Conservation (phyloP, 2,888 invertebrate species). For the Amiota mariae region DNA sequence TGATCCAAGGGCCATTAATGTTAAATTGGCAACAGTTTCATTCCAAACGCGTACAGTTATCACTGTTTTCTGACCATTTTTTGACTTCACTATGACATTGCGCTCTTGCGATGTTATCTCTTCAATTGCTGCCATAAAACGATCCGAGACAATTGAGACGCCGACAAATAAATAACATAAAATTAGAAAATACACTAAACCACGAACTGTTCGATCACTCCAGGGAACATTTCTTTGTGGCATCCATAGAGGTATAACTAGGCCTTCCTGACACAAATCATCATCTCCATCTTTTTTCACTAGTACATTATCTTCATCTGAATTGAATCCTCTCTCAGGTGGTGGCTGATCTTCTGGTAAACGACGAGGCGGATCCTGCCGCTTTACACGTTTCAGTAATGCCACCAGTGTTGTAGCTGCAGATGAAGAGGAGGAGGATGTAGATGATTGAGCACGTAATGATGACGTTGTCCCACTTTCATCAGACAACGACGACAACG, state of each 20-base stretch:
- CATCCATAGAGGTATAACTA: constrained; percentile 90
- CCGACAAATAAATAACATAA: constrained; percentile 98
- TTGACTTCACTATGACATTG: constrained; percentile 91
- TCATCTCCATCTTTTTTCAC: neutral
- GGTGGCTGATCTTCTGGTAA: neutral
- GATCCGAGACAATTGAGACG: constrained; percentile 98
- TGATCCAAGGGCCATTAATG: constrained; percentile 98
- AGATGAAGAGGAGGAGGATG: neutral
- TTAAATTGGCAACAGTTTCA: constrained; percentile 98
- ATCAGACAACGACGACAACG: too few relatives aligned
- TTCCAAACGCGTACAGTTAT: constrained; percentile 98
- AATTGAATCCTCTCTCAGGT: neutral
- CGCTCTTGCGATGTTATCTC: constrained; percentile 98
- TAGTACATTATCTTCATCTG: constrained; percentile 4
- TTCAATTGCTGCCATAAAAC: constrained; percentile 99
- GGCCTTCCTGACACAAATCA: constrained; percentile 83
- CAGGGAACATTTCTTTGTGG: constrained; percentile 85
- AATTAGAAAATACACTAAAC: constrained; percentile 89
- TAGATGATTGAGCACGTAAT: neutral
- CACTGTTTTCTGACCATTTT: constrained; percentile 89
- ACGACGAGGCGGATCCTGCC: neutral
- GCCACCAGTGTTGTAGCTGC: neutral
- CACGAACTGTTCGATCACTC: constrained; percentile 87
- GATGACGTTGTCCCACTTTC: neutral
- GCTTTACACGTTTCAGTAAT: constrained; percentile 13